A percentile compares a stretch with the other conserved stretches of the same genome.
Conservation (phyloP, 2,797 vertebrate genomes). For the Bufotes viridis region DNA sequence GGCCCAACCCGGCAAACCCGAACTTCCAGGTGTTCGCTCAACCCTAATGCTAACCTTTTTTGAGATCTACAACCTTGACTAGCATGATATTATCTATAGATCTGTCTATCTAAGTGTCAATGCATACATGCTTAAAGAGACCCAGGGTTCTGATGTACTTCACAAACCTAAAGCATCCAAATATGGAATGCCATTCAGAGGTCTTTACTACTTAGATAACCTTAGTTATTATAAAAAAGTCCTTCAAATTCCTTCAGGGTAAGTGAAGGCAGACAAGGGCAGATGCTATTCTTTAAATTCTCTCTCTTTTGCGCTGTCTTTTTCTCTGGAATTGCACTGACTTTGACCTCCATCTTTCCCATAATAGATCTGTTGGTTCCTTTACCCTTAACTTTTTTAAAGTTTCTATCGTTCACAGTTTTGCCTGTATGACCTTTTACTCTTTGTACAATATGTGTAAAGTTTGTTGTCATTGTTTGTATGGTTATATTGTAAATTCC, state of each 20-base stretch:
- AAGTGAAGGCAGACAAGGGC: background rate
- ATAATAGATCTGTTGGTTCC: background rate
- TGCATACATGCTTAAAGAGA: background rate
- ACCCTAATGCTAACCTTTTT: no score
- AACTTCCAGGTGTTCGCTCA: no score
- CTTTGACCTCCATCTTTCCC: background rate
- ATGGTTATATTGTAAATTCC: background rate
- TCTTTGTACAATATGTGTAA: background rate
- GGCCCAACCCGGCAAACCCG: no score
- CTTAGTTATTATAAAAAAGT: background rate
- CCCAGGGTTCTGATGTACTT: background rate
- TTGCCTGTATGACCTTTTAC: background rate
- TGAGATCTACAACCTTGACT: background rate
- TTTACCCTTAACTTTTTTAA: background rate
- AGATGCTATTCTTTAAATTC: background rate
- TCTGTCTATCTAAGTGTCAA: background rate
- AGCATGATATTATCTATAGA: background rate
- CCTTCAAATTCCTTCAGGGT: background rate
- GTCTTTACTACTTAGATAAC: background rate
- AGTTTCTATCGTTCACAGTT: background rate
- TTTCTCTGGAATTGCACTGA: background rate
- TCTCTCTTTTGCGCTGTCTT: background rate
- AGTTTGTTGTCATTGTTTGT: background rate
- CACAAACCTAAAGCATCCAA: background rate
- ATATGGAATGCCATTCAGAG: background rate